Conservation (phyloP, 2,888 invertebrate genomes). For the Caenorhabditis becei region DNA sequence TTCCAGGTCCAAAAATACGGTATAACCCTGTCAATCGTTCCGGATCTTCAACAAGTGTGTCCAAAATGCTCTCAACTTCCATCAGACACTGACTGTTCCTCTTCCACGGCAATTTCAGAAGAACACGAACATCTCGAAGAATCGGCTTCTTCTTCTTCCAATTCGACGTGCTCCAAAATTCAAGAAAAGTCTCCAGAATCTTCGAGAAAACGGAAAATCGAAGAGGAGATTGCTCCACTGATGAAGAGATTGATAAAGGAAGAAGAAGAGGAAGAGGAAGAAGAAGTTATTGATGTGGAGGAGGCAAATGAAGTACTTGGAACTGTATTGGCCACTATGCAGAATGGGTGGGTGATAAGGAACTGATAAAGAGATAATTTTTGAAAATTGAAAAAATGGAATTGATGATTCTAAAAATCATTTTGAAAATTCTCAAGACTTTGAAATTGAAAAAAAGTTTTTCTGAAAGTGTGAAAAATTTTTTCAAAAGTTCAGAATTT, state of each 20-base stretch:
- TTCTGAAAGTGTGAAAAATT: too few species aligned
- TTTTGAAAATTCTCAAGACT: too few species aligned
- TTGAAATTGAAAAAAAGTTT: too few species aligned
- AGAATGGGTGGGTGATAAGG: constrained; percentile 21
- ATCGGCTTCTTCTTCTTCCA: too few species aligned
- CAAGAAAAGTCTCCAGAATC: too few species aligned
- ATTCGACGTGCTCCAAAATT: too few species aligned
- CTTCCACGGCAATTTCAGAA: neutral
- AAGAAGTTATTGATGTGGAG: neutral
- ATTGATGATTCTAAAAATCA: too few species aligned
- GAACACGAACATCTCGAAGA: neutral
- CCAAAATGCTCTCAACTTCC: constrained; percentile 50
- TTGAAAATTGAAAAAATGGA: neutral
- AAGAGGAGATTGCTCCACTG: neutral
- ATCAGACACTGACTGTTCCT: neutral
- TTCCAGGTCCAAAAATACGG: constrained; percentile 62
- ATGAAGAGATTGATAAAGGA: neutral
- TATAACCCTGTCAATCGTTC: constrained; percentile 62
- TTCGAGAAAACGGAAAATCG: neutral
- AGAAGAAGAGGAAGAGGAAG: neutral
- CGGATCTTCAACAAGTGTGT: constrained; percentile 61
- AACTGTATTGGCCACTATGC: constrained; percentile 23
- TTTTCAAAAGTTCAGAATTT: too few species aligned
- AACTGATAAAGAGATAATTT: too few species aligned
- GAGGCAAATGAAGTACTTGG: constrained; percentile 11